Percentiles rank a stretch among this genome's conserved stretches.
Conservation (phyloP, 2,113 vertebrate genomes). For the Otocyon megalotis region DNA sequence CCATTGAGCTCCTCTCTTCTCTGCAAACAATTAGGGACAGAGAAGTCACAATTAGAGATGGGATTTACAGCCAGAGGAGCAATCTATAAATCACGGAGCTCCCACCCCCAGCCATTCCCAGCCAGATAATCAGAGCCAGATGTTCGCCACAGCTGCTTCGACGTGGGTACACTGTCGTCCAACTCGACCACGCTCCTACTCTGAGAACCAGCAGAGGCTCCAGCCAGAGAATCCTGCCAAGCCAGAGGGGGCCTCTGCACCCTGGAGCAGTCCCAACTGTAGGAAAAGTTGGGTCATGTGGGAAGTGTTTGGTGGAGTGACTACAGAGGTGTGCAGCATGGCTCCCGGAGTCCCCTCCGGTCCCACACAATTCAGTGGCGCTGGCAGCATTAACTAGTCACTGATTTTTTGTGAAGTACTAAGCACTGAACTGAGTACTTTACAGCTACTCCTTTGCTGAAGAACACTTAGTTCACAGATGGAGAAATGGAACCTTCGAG, state of each 20-base stretch:
- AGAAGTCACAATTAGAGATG: constrained; percentile 88
- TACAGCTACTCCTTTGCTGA: not conserved
- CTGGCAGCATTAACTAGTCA: not conserved
- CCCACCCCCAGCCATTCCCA: constrained; percentile 79
- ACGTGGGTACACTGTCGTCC: constrained; percentile 81
- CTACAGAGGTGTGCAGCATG: not conserved
- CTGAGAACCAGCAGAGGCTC: constrained; percentile 74
- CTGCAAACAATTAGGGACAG: constrained; percentile 85
- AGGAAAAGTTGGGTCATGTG: constrained; percentile 52
- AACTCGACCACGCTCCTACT: constrained; percentile 70
- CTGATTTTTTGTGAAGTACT: not conserved
- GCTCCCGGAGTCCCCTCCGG: not conserved
- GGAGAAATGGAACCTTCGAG: not conserved
- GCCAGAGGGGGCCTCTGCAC: constrained; percentile 70
- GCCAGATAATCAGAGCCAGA: constrained; percentile 89
- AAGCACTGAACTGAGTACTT: not conserved
- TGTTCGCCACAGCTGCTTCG: constrained; percentile 85
- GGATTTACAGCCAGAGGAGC: constrained; percentile 88
- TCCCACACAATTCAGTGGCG: not conserved
- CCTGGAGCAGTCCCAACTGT: constrained; percentile 61
- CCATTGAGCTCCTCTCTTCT: constrained; percentile 78
- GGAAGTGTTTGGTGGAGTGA: constrained; percentile 3
- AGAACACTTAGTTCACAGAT: not conserved
- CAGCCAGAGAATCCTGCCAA: constrained; percentile 64
- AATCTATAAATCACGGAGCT: constrained; percentile 86